Evolutionary conservation across 2,888 invertebrate species (phyloP), one percentile per base, ranked within the genome.

Genomic region (Ptycholaimellus sp.): DNA sequence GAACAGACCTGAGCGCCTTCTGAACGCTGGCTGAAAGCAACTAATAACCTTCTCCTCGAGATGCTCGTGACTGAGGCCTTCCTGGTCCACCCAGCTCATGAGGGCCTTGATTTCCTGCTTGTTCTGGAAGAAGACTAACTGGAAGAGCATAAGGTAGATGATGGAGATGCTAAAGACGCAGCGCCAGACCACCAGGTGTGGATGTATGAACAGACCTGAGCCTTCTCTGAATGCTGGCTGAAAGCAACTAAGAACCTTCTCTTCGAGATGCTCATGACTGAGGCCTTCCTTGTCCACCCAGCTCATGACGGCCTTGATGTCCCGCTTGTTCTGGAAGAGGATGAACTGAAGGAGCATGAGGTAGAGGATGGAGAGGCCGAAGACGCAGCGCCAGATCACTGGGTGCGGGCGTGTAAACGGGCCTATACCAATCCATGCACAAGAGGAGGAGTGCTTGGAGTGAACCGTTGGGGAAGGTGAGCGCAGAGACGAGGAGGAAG

Each of bases 381-480:
- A 96, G 5, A 93, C 77, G 59, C 93, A 78, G 51, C 93, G 70
- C 96, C 96, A 96, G 33, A 96, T 67, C 13, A 82, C 87, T 31
- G 96, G 96, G 69, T 96, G 96, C 3, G 96, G 96, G 48, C 93
- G 56, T 30, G 83, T 93, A 59, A 96, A 96, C 30, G 93, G 96
- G 43, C 96, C 90, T 64, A 49, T 19, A 52, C n/a, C n/a, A n/a
- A n/a, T n/a, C n/a, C n/a, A n/a, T n/a, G n/a, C n/a, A n/a, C n/a
- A n/a, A n/a, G n/a, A n/a, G n/a, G n/a, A n/a, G n/a, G n/a, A n/a
- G n/a, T n/a, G n/a, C n/a, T n/a, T n/a, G n/a, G n/a, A n/a, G n/a
- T n/a, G n/a, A 45, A 63, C 64, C 68, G 71, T 96, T 96, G 30
- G 96, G 96, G 64, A 96, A 93, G 46, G 93, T 82, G 55, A 96